Percentiles rank a stretch among this genome's conserved stretches.
Evolutionary conservation across 1,140 invertebrate species (phyloP).

Genomic region (Patella vulgata): DNA sequence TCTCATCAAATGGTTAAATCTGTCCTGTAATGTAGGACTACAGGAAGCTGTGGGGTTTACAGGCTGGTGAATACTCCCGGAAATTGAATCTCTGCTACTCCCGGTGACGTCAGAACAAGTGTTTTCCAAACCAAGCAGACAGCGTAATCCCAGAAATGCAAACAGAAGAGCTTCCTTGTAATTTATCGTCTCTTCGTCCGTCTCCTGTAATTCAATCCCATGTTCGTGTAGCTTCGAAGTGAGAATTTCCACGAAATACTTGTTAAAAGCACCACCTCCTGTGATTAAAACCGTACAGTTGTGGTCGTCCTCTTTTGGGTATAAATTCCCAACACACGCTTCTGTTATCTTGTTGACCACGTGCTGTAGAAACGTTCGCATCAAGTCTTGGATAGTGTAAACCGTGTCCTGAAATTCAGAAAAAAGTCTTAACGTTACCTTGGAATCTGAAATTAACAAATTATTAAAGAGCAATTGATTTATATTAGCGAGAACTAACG

Average conservation of each 20-base stretch:
- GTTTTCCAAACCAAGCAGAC: conserved; percentile 52
- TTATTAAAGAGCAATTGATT: too few relatives aligned
- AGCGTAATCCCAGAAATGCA: conserved; percentile 57
- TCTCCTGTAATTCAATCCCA: conserved; percentile 40
- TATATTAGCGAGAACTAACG: too few relatives aligned
- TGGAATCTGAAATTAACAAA: too few relatives aligned
- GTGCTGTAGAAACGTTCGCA: conserved; percentile 54
- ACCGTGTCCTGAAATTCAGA: conserved; percentile 35
- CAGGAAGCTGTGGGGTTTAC: neutral
- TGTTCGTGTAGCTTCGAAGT: conserved; percentile 30
- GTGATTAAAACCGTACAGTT: conserved; percentile 47
- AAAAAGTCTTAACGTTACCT: too few relatives aligned
- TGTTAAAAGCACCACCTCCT: conserved; percentile 58
- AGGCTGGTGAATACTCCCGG: conserved; percentile 59
- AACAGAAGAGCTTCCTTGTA: conserved; percentile 61
- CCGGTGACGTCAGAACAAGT: conserved; percentile 50
- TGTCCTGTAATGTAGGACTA: too few relatives aligned
- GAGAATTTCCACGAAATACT: conserved; percentile 44
- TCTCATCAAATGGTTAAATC: too few relatives aligned
- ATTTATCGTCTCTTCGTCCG: conserved; percentile 53
- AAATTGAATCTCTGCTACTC: conserved; percentile 40
- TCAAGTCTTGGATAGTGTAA: conserved; percentile 40
- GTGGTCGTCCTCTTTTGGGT: neutral
- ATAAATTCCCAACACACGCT: conserved; percentile 31
- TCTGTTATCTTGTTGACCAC: conserved; percentile 40